Evolutionary conservation across 2,113 vertebrate genomes (phyloP).

Genomic region (Vulpes vulpes): DNA sequence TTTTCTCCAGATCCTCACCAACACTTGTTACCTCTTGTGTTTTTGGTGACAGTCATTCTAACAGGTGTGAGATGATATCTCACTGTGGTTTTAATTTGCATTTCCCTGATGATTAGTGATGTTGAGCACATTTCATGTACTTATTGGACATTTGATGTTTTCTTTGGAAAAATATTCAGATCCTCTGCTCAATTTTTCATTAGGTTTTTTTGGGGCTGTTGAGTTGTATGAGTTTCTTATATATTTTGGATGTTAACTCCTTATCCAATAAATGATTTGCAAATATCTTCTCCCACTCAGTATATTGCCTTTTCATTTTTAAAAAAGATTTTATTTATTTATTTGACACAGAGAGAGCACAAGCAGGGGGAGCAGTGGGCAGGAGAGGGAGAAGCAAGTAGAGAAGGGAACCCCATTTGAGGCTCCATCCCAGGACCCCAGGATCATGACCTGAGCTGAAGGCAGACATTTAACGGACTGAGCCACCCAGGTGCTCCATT

Average conservation of each 20-base stretch:
- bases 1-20: neutral
- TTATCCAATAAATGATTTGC: neutral
- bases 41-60: neutral
- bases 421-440: too few relatives aligned
- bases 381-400: too few relatives aligned
- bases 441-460: too few relatives aligned
- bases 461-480: too few relatives aligned
- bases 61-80: neutral
- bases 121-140: neutral
- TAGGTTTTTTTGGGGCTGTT: neutral
- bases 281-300: constrained; percentile 17
- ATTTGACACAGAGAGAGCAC: too few relatives aligned
- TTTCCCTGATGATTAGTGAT: constrained; percentile 2
- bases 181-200: neutral
- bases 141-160: neutral
- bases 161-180: constrained; percentile 23
- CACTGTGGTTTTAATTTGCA: neutral
- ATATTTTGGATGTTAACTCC: neutral
- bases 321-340: too few relatives aligned
- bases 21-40: neutral
- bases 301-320: neutral
- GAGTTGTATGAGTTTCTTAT: neutral
- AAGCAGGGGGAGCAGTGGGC: too few relatives aligned
- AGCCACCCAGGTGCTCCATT: neutral
- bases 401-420: too few relatives aligned